Evolutionary conservation across 1,140 invertebrate genomes (phyloP).

Genomic region (Orchesella cincta): DNA sequence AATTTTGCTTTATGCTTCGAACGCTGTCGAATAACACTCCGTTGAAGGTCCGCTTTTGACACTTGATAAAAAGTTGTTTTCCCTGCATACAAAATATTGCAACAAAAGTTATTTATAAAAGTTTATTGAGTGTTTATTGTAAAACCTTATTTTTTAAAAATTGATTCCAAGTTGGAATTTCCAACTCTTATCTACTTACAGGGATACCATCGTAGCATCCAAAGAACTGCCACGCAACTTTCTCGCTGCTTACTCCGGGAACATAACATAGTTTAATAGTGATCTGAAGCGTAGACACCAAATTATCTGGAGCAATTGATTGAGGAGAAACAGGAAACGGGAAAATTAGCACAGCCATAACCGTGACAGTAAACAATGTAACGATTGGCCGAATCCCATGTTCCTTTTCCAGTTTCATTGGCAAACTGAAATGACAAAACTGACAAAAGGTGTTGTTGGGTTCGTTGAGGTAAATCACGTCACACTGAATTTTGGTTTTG

Average conservation of each 20-base stretch:
- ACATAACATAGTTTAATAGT: slow-evolving; percentile 31
- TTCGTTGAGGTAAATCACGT: too few species aligned
- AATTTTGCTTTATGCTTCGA: slow-evolving; percentile 5
- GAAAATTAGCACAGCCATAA: background rate
- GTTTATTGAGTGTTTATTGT: background rate
- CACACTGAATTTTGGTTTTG: too few species aligned
- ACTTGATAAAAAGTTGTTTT: slow-evolving; percentile 24
- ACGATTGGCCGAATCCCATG: background rate
- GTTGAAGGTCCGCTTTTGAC: slow-evolving; percentile 24
- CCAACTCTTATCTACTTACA: background rate
- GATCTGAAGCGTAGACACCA: slow-evolving; percentile 30
- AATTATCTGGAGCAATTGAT: slow-evolving; percentile 6
- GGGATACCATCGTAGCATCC: slow-evolving; percentile 34
- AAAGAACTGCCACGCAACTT: slow-evolving; percentile 33
- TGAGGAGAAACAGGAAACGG: background rate
- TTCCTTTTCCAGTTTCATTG: background rate
- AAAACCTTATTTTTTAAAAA: background rate
- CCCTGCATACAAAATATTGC: background rate
- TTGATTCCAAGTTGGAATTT: background rate
- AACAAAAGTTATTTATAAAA: background rate
- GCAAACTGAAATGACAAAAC: background rate
- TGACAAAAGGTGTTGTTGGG: background rate
- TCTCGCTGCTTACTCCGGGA: slow-evolving; percentile 34
- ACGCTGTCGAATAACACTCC: slow-evolving; percentile 12
- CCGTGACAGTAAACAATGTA: background rate